Conservation (phyloP, 2,797 vertebrate genomes). For the Miichthys miiuy region DNA sequence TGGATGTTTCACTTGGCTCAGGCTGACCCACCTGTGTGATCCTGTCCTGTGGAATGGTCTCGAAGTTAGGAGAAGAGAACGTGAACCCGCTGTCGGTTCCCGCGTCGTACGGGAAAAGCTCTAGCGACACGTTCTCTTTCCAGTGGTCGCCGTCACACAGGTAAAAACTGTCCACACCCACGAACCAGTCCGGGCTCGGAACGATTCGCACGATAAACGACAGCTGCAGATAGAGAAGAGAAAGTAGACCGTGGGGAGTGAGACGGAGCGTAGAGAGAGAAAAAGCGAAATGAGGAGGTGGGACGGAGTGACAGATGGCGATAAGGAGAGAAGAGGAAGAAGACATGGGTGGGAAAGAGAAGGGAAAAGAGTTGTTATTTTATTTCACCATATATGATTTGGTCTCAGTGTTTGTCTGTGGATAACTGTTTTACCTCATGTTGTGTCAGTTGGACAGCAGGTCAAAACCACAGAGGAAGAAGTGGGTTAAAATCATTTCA, state of each 20-base stretch:
- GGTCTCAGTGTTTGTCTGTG: conserved; percentile 1
- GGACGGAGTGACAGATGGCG: background rate
- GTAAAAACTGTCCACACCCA: conserved; percentile 92
- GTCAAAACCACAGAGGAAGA: background rate
- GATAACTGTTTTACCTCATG: conserved; percentile 5
- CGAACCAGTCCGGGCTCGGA: conserved; percentile 98
- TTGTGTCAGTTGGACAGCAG: background rate
- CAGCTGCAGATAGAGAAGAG: conserved; percentile 83
- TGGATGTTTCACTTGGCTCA: conserved; percentile 14
- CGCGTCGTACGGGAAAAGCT: conserved; percentile 94
- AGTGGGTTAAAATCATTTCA: too few relatives aligned
- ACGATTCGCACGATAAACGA: conserved; percentile 94
- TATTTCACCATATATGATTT: background rate
- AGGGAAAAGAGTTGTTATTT: conserved; percentile 8
- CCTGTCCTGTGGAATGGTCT: conserved; percentile 95
- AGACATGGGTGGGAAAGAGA: conserved; percentile 6
- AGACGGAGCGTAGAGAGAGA: background rate
- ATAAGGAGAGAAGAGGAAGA: conserved; percentile 9
- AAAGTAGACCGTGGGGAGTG: conserved; percentile 25
- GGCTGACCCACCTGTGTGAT: conserved; percentile 88
- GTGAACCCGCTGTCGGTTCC: conserved; percentile 99
- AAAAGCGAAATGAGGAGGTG: background rate
- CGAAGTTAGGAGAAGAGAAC: conserved; percentile 97
- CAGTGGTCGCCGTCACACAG: conserved; percentile 91
- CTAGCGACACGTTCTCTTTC: conserved; percentile 89